A percentile compares a stretch with the other conserved stretches of the same genome.
Conservation (phyloP, 2,797 vertebrate species). For the Hybognathus amarus region DNA sequence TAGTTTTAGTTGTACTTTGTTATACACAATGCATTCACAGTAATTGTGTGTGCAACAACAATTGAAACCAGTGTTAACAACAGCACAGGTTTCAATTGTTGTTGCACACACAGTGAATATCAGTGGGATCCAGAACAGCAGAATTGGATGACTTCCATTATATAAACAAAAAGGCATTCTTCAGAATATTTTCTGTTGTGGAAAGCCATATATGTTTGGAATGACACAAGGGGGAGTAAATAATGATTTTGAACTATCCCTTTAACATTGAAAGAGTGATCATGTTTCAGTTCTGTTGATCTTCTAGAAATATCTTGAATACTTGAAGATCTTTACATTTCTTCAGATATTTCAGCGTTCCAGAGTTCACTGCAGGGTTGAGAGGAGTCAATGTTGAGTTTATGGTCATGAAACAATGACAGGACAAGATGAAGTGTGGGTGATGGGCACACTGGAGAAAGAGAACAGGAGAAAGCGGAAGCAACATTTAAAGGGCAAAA, state of each 20-base stretch:
- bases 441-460: slow-evolving; percentile 45
- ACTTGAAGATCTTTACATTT: not conserved
- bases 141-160: not conserved
- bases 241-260: slow-evolving; percentile 18
- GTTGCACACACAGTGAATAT: not conserved
- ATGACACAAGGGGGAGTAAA: not conserved
- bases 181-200: too few relatives aligned
- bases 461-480: slow-evolving; percentile 73
- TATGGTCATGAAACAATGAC: slow-evolving; percentile 46
- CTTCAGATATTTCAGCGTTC: not conserved
- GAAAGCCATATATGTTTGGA: not conserved
- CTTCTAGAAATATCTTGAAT: slow-evolving; percentile 9
- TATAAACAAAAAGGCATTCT: not conserved
- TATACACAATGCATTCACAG: too few relatives aligned
- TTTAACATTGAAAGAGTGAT: slow-evolving; percentile 42
- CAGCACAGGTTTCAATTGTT: not conserved
- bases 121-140: not conserved
- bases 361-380: slow-evolving; percentile 3
- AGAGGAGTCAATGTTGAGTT: slow-evolving; percentile 12
- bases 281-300: slow-evolving; percentile 12
- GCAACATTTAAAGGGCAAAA: slow-evolving; percentile 77
- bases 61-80: too few relatives aligned
- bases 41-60: too few relatives aligned
- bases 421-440: slow-evolving; percentile 16
- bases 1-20: not conserved